Conservation (phyloP, 2,797 vertebrate genomes). For the Capromys pilorides region DNA sequence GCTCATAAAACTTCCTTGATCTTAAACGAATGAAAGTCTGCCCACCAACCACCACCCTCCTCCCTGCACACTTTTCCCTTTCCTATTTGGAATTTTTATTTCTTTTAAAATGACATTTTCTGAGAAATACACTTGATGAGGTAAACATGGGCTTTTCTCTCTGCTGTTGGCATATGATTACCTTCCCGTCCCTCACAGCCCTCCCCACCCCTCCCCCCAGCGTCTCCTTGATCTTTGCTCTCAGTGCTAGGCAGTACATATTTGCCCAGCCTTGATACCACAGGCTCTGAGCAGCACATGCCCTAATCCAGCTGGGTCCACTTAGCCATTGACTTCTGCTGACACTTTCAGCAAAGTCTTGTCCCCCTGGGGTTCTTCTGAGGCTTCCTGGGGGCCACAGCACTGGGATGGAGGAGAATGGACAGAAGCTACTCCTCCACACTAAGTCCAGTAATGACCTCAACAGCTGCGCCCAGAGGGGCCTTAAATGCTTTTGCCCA, state of each 20-base stretch:
- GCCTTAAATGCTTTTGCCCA: not conserved
- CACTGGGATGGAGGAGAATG: not conserved
- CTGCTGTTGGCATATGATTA: slow-evolving; percentile 49
- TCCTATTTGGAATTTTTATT: slow-evolving; percentile 38
- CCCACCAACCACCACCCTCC: not conserved
- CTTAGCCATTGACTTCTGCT: slow-evolving; percentile 62
- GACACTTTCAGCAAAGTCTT: slow-evolving; percentile 73
- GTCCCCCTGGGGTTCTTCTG: not conserved
- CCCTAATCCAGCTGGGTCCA: slow-evolving; percentile 79
- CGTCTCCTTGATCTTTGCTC: slow-evolving; percentile 45
- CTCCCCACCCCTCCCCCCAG: no score
- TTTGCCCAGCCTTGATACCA: slow-evolving; percentile 65
- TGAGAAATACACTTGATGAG: slow-evolving; percentile 41
- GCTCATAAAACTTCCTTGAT: not conserved
- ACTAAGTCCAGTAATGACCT: not conserved
- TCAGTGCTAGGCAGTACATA: not conserved
- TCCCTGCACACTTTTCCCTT: not conserved
- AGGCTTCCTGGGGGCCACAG: not conserved
- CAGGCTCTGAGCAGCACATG: slow-evolving; percentile 60
- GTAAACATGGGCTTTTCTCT: slow-evolving; percentile 20
- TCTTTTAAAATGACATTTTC: slow-evolving; percentile 30
- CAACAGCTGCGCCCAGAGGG: not conserved
- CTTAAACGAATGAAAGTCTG: slow-evolving; percentile 32
- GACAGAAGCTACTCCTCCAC: not conserved
- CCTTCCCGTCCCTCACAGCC: slow-evolving; percentile 49